Conservation (phyloP, 2,888 invertebrate genomes). For the Leistus spinibarbis region DNA sequence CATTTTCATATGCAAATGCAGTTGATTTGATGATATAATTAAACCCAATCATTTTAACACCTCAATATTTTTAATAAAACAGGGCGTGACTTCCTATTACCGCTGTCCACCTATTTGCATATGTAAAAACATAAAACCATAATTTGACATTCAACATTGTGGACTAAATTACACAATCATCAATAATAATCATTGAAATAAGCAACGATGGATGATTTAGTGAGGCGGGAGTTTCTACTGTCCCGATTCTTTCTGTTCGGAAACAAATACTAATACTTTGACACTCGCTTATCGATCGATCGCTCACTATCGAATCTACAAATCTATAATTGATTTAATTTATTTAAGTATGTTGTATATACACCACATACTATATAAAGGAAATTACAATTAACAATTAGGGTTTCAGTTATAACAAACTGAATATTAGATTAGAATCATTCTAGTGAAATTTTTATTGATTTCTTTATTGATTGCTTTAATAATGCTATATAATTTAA, state of each 20-base stretch:
- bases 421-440: neutral
- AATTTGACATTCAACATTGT: neutral
- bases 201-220: neutral
- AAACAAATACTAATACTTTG: neutral
- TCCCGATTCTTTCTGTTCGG: neutral
- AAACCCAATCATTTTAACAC: no score
- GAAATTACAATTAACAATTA: no score
- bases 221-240: neutral
- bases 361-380: no score
- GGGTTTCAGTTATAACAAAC: no score
- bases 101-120: no score
- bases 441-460: neutral
- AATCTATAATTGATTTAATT: neutral
- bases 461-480: neutral
- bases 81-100: neutral
- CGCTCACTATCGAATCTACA: neutral
- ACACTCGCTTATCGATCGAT: no score
- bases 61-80: no score
- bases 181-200: neutral
- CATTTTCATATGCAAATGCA: no score
- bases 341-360: neutral
- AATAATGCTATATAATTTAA: neutral
- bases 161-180: neutral
- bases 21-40: no score
- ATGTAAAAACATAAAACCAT: neutral